Base-by-base conservation (phyloP, 2,113 vertebrate genomes). In the Otis tarda region DNA sequence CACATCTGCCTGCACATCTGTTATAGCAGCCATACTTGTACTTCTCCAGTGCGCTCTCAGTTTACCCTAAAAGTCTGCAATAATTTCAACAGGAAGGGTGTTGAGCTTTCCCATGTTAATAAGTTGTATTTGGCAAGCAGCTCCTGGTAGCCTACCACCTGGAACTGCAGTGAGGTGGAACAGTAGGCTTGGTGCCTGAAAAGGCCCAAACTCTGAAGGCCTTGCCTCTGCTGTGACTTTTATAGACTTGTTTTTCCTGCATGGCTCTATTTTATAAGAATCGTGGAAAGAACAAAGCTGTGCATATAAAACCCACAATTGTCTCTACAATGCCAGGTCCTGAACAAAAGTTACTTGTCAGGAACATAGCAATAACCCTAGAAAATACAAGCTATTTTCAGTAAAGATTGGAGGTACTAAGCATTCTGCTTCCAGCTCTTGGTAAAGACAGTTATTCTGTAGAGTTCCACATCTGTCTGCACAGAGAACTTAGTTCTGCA, bases 101-200 rank as follows among this genome's bases (percentile, higher is more conserved):
- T 77, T 81, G 77, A 91, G 81, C 56, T 93, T 94, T 96, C 87
- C 69, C 84, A 87, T 82, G 47, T 82, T 45, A 78, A 7, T 52
- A 84, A 78, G 33, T 56, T 90, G 35, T 71, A 91, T 49, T 91
- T 97, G 92, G 94, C 95, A 96, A 71, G 65, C 33, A 89, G 65
- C 27, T 91, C 47, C 84, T 94, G 83, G 91, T 91, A 91, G 55
- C 35, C 31, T 87, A 92, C 95, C 94, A 94, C 81, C 69, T 95
- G 87, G 92, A 94, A 79, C 21, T 37, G 57, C 70, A 82, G 25
- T 35, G 69, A 91, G 61, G 74, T 95, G 55, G 74, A 95, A 93
- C 84, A 84, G 37, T 13, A 87, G 69, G 60, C 50, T 67, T 81
- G 70, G 68, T 84, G 90, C 84, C 87, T 71, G 37, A 78, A 89